Base-by-base conservation (phyloP, 1,140 invertebrate species). In the Magallana angulata region DNA sequence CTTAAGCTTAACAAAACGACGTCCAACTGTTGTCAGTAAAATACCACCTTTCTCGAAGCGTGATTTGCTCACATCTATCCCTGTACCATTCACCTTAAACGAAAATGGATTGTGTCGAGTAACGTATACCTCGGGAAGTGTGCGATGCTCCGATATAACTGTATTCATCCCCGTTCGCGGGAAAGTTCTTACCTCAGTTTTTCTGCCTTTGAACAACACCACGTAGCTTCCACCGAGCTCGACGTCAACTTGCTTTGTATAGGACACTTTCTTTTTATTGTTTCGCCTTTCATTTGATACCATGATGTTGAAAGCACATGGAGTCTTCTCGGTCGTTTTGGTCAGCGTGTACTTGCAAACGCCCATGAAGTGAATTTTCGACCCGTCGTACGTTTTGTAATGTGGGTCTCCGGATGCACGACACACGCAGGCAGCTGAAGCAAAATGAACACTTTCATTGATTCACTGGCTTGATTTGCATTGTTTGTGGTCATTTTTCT, bases 351-450 rank as follows among this genome's bases (percentile, higher is more conserved):
- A 92, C 82, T 89, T 87, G 83, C 92, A 93, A 1, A 36, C 86
- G 18, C 94, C 94, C 92, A 98, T 97, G 92, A 98, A 99, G 92
- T 97, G 98, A 93, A 97, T 98, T 90, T 97, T 97, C 91, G 97
- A 97, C 16, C 98, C 98, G 91, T 99, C 98, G 92, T 98, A 99
- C 11, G 98, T 98, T 88, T 97, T 96, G 93, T 98, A 98, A 92
- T 98, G 98, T 0, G 98, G 98, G 94, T 98, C 98, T 1, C 98
- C 98, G 92, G 97, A 98, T 0, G 98, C 97, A 0, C 97, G 97
- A 93, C 98, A 98, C 0, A 97, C 97, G 8, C 97, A 97, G 84
- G 98, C 97, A 87, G 95, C 96, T 96, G 90, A 24, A 88, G n/a
- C 48, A 5, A 58, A 85, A 58, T 64, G 60, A 7, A 48, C 36